Evolutionary conservation across 1,140 invertebrate genomes (phyloP), one percentile per base, ranked within the genome.

Genomic region (Pogonus chalceus): DNA sequence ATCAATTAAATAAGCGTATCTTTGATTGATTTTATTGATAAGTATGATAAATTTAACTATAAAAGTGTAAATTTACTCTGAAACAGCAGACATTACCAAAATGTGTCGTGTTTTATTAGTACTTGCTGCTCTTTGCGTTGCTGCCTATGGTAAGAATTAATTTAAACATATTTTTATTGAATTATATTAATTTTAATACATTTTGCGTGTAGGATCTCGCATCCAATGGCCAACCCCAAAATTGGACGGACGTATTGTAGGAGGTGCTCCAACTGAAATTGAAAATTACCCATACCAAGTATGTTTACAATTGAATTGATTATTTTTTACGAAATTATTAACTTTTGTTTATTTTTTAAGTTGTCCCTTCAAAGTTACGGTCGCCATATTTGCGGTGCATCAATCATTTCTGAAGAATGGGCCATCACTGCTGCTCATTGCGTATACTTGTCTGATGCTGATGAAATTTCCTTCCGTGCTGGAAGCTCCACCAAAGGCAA

Each of bases 351-450:
- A 43, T 51, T 55, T 52, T 48, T 58, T 51, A 59, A 76, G 65
- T 58, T 68, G 24, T 68, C 68, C 20, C 43, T 66, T 2, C 65
- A 60, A 51, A 10, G 63, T 18, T 54, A 67, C 10, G 56, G 47
- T 10, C 18, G 54, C 4, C 67, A 69, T 53, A 56, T 64, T 50
- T 79, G 77, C 58, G 74, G 76, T 22, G 76, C 67, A 18, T 63
- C 70, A 23, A 66, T 79, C 24, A 66, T 80, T 53, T 65, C 60
- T 49, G 37, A 61, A 35, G 4, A 67, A 22, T 78, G 71, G 71
- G 66, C 69, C 18, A 48, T 79, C n/a, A 76, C 72, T 20, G 76
- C 76, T 20, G 75, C 74, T 50, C 78, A 80, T 54, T 79, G 76
- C 23, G n/a, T 31, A 21, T 26, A 20, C 4, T 2, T 46, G 20